phyloP scores from a whole-genome alignment of 2,797 vertebrate genomes.

The Limnodromus scolopaceus region DNA sequence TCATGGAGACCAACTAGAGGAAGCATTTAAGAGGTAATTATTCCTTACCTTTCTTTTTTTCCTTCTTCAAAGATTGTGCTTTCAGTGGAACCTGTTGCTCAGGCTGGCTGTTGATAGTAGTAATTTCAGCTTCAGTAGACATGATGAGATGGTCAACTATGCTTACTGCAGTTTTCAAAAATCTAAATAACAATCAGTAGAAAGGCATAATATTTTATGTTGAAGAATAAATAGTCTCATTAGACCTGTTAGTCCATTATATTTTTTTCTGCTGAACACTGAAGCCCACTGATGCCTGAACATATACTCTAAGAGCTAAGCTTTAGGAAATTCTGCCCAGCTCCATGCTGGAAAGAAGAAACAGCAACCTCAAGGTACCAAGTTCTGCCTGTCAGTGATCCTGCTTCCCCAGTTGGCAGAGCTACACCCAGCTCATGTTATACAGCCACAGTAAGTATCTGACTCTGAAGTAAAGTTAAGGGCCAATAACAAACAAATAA shows the following conservation, averaged over 20 bases:
- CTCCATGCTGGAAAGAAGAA: background rate
- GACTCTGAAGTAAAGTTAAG: background rate
- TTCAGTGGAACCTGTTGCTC: constrained; percentile 74
- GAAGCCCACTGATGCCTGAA: background rate
- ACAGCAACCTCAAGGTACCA: background rate
- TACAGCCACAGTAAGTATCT: background rate
- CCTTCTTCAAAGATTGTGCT: constrained; percentile 85
- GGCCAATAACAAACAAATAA: background rate
- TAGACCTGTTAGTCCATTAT: background rate
- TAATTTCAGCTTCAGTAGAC: constrained; percentile 86
- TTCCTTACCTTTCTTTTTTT: constrained; percentile 88
- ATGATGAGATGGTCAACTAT: constrained; percentile 70
- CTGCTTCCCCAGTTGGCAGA: background rate
- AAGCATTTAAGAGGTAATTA: background rate
- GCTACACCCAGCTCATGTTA: background rate
- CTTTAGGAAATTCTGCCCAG: background rate
- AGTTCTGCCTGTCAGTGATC: background rate
- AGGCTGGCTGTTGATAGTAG: constrained; percentile 68
- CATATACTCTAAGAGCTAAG: background rate
- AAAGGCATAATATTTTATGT: background rate
- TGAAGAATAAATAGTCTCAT: background rate
- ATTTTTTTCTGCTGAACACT: background rate
- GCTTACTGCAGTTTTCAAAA: background rate
- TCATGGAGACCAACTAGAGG: background rate
- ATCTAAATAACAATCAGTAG: background rate